Evolutionary conservation across 2,113 vertebrate genomes (phyloP), one percentile per base, ranked within the genome.

Genomic region (Hemicordylus capensis): DNA sequence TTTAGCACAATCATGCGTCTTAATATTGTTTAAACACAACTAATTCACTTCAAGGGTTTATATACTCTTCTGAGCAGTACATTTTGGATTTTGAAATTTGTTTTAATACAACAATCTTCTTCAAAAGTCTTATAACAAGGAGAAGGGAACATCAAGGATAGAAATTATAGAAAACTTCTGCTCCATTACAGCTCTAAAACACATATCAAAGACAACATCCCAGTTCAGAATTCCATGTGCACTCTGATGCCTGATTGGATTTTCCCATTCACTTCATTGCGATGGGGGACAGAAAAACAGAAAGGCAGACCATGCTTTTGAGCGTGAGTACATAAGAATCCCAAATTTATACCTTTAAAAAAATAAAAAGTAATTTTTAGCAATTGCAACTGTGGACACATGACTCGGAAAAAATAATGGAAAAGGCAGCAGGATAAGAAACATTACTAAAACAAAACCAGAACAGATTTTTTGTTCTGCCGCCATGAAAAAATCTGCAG

Each of bases 31-130:
- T 14, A 31, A 2, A 39, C 69, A 54, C 31, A 9, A 3, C n/a
- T 11, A 1, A 15, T 39, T 77, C 26, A 73, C 0, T 31, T 0
- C 0, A 31, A 6, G 31, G 42, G 1, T 1, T 37, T 15, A 39
- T 51, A 70, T 4, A 11, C 9, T 1, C 9, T 6, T 1, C 1
- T 0, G 3, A 15, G 1, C 24, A 6, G 58, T 42, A 28, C 3
- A 22, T 2, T 64, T 26, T 4, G 63, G 61, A 19, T 9, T 1
- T 5, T 61, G 12, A 59, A 51, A 28, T 84, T 61, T 56, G 24
- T 0, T 0, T 4, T 28, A 42, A 42, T 19, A 24, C 9, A 39
- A 15, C n/a, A 14, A 22, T 24, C 20, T 1, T 1, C 26, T 75
- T 76, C 58, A 81, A 74, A 3, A 26, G 61, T 51, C 4, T n/a